Evolutionary conservation across 2,797 vertebrate species (phyloP), one percentile per base, ranked within the genome.

Genomic region (Huso huso): DNA sequence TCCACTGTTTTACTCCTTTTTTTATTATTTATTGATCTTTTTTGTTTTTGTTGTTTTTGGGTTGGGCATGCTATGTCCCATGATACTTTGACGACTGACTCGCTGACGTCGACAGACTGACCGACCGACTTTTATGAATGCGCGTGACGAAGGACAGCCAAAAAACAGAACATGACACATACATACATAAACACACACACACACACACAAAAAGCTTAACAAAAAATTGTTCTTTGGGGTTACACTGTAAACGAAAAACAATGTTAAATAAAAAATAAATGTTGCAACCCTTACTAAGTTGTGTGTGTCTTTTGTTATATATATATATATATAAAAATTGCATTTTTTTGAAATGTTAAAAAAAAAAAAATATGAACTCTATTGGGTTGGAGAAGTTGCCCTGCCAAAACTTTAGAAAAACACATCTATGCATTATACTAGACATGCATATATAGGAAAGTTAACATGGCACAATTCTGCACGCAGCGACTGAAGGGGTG

Each of bases 161-260:
- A 86, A 88, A 82, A 88, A 85, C 81, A 81, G 84, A 90, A 88
- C 83, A 81, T 85, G 87, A 86, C 83, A 85, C 87, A 79, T 83
- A 84, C 87, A 91, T 88, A 90, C 88, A 79, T 83, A 84, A 87
- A 91, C 88, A 90, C 88, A 89, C 77, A 86, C 82, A 76, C 74
- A 80, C 73, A 76, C 74, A 79, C 77, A 83, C 76, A 77, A 76
- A 82, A 82, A n/a, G n/a, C n/a, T n/a, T n/a, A n/a, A n/a, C n/a
- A n/a, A n/a, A 71, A 71, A 79, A 75, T 76, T 85, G 81, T 78
- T 87, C 90, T 90, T 91, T 86, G 86, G 83, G 85, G 81, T 82
- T 91, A 87, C 80, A 87, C 86, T 92, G 90, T 87, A 81, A 86
- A 88, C 90, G 85, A 83, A 79, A 79, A 84, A 81, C 49, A 50